A percentile compares a stretch with the other conserved stretches of the same genome.
Evolutionary conservation across 2,113 vertebrate genomes (phyloP).

Genomic region (Otis tarda): DNA sequence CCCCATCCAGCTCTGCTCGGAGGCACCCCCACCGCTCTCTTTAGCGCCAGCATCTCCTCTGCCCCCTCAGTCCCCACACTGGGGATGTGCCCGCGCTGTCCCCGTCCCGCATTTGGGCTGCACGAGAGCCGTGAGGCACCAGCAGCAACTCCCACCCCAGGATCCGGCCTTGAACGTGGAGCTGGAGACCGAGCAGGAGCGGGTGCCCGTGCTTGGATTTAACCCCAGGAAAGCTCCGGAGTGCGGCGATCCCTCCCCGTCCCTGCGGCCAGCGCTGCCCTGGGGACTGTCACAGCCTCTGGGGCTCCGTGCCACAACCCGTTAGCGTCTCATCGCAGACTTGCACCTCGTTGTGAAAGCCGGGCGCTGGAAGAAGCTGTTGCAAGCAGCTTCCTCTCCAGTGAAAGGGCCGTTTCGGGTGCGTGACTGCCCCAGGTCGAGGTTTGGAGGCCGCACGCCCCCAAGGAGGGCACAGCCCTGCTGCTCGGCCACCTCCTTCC

Average conservation of each 20-base stretch:
- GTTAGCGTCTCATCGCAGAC: accelerated
- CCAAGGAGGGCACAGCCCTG: background rate
- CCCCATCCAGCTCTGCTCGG: background rate
- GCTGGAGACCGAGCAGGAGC: accelerated
- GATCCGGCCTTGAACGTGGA: accelerated
- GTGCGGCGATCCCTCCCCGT: background rate
- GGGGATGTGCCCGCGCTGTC: accelerated
- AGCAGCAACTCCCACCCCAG: background rate
- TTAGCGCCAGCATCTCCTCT: background rate
- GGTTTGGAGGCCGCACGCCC: accelerated
- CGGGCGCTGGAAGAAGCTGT: background rate
- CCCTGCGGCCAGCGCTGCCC: background rate
- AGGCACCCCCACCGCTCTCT: too few relatives aligned
- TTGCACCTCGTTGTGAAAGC: background rate
- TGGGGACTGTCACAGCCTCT: background rate
- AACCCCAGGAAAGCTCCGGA: background rate
- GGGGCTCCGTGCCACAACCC: accelerated
- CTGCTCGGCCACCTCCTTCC: background rate
- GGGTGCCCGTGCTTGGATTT: background rate
- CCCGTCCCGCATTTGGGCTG: background rate
- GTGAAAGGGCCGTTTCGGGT: accelerated
- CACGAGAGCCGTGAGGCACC: background rate
- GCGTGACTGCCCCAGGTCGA: accelerated
- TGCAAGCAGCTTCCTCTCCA: background rate
- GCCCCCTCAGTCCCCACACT: accelerated